Evolutionary conservation across 2,113 vertebrate genomes (phyloP).

Genomic region (Hippocampus guttulatus): DNA sequence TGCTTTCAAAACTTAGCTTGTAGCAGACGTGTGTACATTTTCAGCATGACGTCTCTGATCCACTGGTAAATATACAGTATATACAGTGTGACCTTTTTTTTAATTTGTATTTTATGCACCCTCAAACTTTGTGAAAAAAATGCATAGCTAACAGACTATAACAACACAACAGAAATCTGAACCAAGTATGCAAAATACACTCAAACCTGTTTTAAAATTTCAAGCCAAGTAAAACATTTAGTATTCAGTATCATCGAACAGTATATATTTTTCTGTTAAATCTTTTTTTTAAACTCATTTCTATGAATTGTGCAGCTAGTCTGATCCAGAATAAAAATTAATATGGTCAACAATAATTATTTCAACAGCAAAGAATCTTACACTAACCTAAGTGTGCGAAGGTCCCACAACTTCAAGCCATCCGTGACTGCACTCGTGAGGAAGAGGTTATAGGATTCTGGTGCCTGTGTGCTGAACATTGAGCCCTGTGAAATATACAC

Average conservation of each 20-base stretch:
- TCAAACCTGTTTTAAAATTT: neutral
- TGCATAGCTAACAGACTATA: neutral
- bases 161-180: neutral
- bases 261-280: neutral
- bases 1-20: too few relatives aligned
- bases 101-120: too few relatives aligned
- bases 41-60: too few relatives aligned
- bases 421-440: slow-evolving; percentile 80
- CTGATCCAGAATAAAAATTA: neutral
- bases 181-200: neutral
- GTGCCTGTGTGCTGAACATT: slow-evolving; percentile 69
- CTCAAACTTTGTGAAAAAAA: too few relatives aligned
- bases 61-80: too few relatives aligned
- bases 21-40: too few relatives aligned
- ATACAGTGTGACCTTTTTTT: too few relatives aligned
- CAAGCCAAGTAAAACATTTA: neutral
- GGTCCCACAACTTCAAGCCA: slow-evolving; percentile 85
- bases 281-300: neutral
- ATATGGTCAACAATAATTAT: neutral
- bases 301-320: neutral
- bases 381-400: slow-evolving; percentile 80
- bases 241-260: neutral
- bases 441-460: slow-evolving; percentile 82
- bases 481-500: slow-evolving; percentile 75
- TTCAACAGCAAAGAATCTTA: neutral